phyloP scores from a whole-genome alignment of 2,113 vertebrate genomes.

The Neotoma lepida region DNA sequence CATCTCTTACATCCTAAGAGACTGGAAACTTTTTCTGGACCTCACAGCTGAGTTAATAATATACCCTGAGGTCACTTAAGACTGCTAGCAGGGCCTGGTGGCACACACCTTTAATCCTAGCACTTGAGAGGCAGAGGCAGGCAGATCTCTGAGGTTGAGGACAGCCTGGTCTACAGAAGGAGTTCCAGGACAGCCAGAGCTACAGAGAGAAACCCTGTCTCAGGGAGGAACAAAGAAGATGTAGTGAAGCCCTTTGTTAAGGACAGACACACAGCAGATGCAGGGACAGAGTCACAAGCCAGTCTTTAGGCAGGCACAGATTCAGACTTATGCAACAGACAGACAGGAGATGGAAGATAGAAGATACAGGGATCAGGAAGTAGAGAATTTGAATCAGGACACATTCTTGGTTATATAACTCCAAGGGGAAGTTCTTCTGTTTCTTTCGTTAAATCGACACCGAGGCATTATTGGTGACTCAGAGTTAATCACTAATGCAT shows the following conservation, averaged over 20 bases:
- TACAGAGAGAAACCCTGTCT: background rate
- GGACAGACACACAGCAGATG: background rate
- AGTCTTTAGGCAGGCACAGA: background rate
- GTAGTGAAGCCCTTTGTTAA: background rate
- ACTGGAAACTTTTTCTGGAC: background rate
- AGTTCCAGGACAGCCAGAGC: background rate
- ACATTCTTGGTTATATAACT: background rate
- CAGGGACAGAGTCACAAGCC: background rate
- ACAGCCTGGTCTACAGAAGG: background rate
- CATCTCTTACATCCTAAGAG: background rate
- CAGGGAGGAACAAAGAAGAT: too few relatives aligned
- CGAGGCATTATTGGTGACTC: background rate
- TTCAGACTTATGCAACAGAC: background rate
- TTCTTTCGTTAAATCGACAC: background rate
- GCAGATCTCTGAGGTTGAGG: background rate
- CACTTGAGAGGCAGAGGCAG: background rate
- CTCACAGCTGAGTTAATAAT: background rate
- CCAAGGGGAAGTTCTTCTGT: background rate
- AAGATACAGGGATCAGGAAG: background rate
- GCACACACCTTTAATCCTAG: background rate
- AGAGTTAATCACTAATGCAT: background rate
- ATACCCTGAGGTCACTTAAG: background rate
- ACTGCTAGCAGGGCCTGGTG: background rate
- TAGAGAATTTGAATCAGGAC: background rate
- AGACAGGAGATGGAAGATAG: background rate